Percentiles rank a stretch among this genome's conserved stretches.
Evolutionary conservation across 2,113 vertebrate species (phyloP).

Genomic region (Percopsis transmontana): DNA sequence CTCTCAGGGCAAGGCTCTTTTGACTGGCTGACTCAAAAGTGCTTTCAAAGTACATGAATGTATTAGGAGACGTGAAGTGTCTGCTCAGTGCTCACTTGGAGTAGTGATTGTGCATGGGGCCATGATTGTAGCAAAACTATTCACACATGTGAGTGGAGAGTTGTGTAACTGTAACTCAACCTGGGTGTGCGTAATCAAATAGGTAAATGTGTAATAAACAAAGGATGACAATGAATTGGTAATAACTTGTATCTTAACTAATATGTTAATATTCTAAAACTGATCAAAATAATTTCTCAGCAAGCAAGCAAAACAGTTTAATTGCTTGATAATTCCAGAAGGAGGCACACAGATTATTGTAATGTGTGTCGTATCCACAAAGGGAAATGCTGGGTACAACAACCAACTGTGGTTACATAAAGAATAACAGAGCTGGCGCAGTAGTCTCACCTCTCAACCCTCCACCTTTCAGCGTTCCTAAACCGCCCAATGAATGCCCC

Average conservation of each 20-base stretch:
- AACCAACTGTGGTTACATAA: neutral
- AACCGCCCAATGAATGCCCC: neutral
- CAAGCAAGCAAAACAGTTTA: too few species aligned
- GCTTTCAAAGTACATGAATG: constrained; percentile 4
- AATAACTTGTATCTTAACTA: too few species aligned
- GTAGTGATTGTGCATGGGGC: constrained; percentile 6
- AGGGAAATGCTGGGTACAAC: too few species aligned
- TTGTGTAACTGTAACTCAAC: constrained; percentile 5
- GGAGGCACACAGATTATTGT: too few species aligned
- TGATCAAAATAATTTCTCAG: too few species aligned
- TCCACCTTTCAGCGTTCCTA: neutral
- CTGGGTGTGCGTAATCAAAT: too few species aligned
- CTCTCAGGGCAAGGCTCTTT: constrained; percentile 13
- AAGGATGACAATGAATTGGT: too few species aligned
- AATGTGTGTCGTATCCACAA: too few species aligned
- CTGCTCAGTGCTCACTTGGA: neutral
- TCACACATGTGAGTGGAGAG: neutral
- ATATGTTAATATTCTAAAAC: too few species aligned
- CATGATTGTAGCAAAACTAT: constrained; percentile 14
- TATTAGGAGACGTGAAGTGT: constrained; percentile 14
- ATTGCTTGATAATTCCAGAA: too few species aligned
- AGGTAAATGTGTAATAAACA: too few species aligned
- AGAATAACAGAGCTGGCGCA: neutral
- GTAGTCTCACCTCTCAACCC: neutral
- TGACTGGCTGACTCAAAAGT: neutral